These are phyloP conservation scores for Gari tellinella DNA, from an alignment of 2,888 invertebrate genomes.

Conservation along the genomic window DNA sequence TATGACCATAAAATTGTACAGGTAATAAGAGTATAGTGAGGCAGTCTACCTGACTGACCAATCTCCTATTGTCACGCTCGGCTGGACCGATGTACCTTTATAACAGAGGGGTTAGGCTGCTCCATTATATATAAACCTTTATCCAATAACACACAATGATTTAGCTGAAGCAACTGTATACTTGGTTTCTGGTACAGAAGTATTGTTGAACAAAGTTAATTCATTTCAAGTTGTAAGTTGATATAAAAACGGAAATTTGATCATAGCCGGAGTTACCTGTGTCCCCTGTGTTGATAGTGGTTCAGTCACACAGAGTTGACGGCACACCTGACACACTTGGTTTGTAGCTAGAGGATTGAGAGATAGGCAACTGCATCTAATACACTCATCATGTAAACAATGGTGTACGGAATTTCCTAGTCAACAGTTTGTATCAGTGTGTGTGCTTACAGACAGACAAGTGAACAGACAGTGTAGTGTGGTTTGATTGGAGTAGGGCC, in stretches of 20 bases:
- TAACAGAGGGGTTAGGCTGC: background rate
- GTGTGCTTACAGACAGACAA: conserved; percentile 10
- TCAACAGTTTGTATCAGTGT: background rate
- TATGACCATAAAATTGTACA: conserved; percentile 4
- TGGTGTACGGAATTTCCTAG: conserved; percentile 16
- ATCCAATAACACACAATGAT: background rate
- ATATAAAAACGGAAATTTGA: conserved; percentile 28
- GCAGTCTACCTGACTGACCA: conserved; percentile 26
- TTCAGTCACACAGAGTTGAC: background rate
- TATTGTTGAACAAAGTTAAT: conserved; percentile 17
- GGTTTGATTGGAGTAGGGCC: conserved; percentile 10
- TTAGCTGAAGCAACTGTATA: no score
- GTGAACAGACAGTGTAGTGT: conserved; percentile 19
- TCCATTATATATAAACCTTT: background rate
- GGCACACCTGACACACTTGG: no score
- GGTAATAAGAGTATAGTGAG: conserved; percentile 1
- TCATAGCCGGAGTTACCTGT: conserved; percentile 17
- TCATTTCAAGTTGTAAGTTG: conserved; percentile 53
- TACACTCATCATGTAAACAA: conserved; percentile 35
- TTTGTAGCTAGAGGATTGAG: background rate
- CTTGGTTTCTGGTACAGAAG: no score
- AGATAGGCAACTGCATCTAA: conserved; percentile 3
- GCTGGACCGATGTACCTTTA: conserved; percentile 14
- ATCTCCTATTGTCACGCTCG: conserved; percentile 40
- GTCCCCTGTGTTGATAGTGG: conserved; percentile 40